Evolutionary conservation across 2,797 vertebrate species (phyloP).

Genomic region (Ctenochaetus hawaiiensis): DNA sequence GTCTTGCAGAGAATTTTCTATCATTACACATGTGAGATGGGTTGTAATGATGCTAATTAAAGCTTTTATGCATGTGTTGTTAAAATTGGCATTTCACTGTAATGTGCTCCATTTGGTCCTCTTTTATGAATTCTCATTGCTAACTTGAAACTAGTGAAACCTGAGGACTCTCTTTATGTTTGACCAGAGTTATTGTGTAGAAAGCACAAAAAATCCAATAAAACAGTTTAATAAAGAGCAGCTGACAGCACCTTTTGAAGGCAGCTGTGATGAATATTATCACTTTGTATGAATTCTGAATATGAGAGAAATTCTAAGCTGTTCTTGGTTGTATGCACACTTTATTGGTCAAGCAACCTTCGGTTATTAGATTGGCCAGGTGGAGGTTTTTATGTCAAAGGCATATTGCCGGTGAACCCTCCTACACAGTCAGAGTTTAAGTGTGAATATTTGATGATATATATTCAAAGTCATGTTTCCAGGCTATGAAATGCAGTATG

Average conservation of each 20-base stretch:
- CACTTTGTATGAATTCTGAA: conserved; percentile 36
- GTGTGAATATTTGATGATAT: conserved; percentile 61
- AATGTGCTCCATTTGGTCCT: conserved; percentile 40
- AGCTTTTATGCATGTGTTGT: conserved; percentile 60
- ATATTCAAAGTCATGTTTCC: conserved; percentile 48
- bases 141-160: conserved; percentile 30
- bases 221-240: conserved; percentile 45
- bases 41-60: conserved; percentile 67
- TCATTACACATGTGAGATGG: conserved; percentile 39
- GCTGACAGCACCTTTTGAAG: conserved; percentile 26
- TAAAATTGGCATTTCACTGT: conserved; percentile 54
- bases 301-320: conserved; percentile 31
- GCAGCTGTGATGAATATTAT: conserved; percentile 40
- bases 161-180: conserved; percentile 39
- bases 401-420: conserved; percentile 46
- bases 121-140: conserved; percentile 33
- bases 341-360: conserved; percentile 59
- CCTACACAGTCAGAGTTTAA: conserved; percentile 53
- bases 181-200: conserved; percentile 12
- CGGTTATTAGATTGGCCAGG: conserved; percentile 60
- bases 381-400: conserved; percentile 60
- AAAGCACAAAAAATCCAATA: conserved; percentile 45
- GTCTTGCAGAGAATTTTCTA: conserved; percentile 12
- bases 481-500: conserved; percentile 44
- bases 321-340: conserved; percentile 34